Base-by-base conservation (phyloP, 2,797 vertebrate species). In the Danio choprae region DNA sequence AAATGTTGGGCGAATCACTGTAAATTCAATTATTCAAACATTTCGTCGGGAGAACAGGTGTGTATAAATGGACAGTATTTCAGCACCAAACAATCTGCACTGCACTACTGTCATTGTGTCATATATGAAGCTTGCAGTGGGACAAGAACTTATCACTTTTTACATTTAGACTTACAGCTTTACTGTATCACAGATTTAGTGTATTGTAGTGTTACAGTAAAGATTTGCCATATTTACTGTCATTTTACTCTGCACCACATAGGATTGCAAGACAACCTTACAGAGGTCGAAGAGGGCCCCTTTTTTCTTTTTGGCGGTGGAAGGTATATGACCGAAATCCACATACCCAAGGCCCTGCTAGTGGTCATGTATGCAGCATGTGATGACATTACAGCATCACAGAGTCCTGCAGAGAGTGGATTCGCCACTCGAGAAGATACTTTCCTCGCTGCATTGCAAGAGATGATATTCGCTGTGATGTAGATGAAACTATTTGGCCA, bases 151-250 rank as follows among this genome's bases (percentile, higher is more conserved):
- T 20, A 41, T 68, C 20, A 29, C 64, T 46, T 20, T 64, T 58
- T 73, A 67, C 74, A 77, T 77, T 15, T 77, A 67, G 62, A 67
- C 63, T 4, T 77, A 68, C 74, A 64, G 74, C 71, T 73, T 77
- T 64, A n/a, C n/a, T 68, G 65, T 65, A 50, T 46, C 44, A 68
- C 65, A 68, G 18, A 48, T 48, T 50, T 48, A 40, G 13, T 65
- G 46, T 59, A 48, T n/a, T 62, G 60, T 51, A 65, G 56, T 65
- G 60, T 67, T 77, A 65, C 74, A 67, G 74, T 77, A 77, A 65
- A 77, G 44, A 65, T 77, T 40, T 77, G 60, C 44, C 62, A 56
- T 68, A 56, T 78, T 44, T 78, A 58, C 63, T 20, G 56, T 51
- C 1, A 53, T 56, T 67, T 78, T 68, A 68, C 63, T 77, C 36